These are phyloP conservation scores for Tetramorium parvispinum DNA, from an alignment of 1,140 invertebrate species.

Conservation along the genomic window DNA sequence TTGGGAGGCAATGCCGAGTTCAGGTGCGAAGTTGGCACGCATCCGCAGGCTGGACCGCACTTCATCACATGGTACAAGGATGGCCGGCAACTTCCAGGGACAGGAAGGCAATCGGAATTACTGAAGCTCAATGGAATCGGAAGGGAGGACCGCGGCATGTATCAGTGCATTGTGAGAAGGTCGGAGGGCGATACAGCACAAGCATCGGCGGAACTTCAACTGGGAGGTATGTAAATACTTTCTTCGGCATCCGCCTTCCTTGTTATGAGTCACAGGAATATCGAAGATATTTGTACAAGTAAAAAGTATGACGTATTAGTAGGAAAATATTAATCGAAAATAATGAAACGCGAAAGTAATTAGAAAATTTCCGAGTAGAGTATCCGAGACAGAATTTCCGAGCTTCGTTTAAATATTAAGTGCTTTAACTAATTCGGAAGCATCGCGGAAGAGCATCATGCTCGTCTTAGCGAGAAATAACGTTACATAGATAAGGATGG, in stretches of 20 bases:
- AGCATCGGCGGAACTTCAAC: slow-evolving; percentile 91
- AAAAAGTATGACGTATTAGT: neutral
- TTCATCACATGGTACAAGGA: slow-evolving; percentile 92
- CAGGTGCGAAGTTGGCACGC: slow-evolving; percentile 87
- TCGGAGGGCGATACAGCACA: slow-evolving; percentile 92
- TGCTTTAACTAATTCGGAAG: neutral
- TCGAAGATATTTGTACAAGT: neutral
- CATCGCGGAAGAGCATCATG: too few species aligned
- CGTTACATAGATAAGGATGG: neutral
- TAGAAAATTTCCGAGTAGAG: neutral
- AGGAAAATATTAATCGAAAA: neutral
- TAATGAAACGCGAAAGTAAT: neutral
- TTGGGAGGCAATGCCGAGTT: slow-evolving; percentile 92
- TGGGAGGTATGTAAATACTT: slow-evolving; percentile 89
- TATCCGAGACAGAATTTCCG: neutral
- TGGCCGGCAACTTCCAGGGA: slow-evolving; percentile 89
- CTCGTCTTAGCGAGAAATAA: neutral
- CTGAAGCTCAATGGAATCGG: slow-evolving; percentile 89
- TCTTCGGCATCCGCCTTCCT: neutral
- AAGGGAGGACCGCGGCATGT: slow-evolving; percentile 93
- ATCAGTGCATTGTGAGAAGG: slow-evolving; percentile 92
- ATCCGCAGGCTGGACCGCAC: slow-evolving; percentile 85
- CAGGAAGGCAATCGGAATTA: slow-evolving; percentile 88
- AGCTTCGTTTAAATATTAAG: neutral
- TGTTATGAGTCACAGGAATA: neutral